Evolutionary conservation across 2,113 vertebrate species (phyloP), one percentile per base, ranked within the genome.

Genomic region (Ciconia stormi): DNA sequence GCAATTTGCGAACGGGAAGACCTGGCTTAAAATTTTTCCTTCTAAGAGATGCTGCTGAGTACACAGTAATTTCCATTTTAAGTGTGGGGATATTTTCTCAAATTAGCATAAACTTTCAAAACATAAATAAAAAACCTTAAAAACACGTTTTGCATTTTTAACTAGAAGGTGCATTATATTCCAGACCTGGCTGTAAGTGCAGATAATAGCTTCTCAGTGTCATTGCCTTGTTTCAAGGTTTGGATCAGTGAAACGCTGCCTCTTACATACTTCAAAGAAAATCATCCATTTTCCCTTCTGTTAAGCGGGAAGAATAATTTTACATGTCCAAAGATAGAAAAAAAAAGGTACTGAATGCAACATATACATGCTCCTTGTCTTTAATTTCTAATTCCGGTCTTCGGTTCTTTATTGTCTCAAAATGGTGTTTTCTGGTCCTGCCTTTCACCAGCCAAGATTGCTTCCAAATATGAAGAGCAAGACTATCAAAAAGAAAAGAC

Each of bases 401-500:
- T 96, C 0, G 0, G 7, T 80, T 82, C 29, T 55, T 79, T 77
- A 42, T 55, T 66, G 26, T 76, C 62, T 90, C 67, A 90, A 42
- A 90, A 80, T 36, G 15, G 4, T 59, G 34, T 88, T 85, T 95
- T 90, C 52, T 95, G 27, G 62, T 65, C 27, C 59, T 78, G 42
- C 66, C 49, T 73, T 95, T 93, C 78, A 67, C 53, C n/a, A 58
- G n/a, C 38, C 32, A 71, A 97, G 85, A 73, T 71, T 87, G 40
- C 86, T 96, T 96, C 87, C 20, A 97, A 90, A 96, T 77, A 73
- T 6, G 50, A 98, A 95, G 44, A 85, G 76, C 76, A 82, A 97
- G 86, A 67, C 82, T 73, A 82, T 87, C 93, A 95, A 94, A 96
- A 91, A 90, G 93, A 95, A 96, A 97, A 93, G 94, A 82, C 86